Percentiles rank a stretch among this genome's conserved stretches.
These are phyloP conservation scores for Rhagium mordax DNA, from an alignment of 2,888 invertebrate genomes.

Conservation along the genomic window DNA sequence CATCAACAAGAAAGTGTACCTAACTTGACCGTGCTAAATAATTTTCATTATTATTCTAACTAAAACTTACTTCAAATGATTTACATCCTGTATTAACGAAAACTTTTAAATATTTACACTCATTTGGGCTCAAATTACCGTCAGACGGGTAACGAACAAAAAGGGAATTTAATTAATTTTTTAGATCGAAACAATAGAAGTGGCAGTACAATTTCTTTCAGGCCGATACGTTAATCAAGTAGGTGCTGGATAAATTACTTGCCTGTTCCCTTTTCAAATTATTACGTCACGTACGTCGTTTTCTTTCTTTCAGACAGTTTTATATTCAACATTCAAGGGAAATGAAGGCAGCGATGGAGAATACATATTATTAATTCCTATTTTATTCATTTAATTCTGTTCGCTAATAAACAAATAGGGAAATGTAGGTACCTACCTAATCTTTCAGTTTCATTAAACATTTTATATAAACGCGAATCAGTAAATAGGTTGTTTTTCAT, in stretches of 20 bases:
- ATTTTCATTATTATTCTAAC: too few species aligned
- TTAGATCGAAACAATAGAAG: conserved; percentile 29
- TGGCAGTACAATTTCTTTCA: conserved; percentile 49
- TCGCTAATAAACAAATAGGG: background rate
- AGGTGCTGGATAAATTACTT: conserved; percentile 55
- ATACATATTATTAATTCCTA: background rate
- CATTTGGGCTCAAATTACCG: background rate
- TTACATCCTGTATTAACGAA: too few species aligned
- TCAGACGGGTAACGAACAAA: background rate
- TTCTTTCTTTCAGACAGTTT: conserved; percentile 6
- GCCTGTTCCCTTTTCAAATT: conserved; percentile 51
- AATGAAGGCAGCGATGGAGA: background rate
- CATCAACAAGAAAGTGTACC: too few species aligned
- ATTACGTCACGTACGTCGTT: conserved; percentile 55
- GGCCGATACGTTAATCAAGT: conserved; percentile 58
- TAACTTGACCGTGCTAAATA: too few species aligned
- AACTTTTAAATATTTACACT: background rate
- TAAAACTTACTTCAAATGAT: too few species aligned
- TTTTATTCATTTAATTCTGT: background rate
- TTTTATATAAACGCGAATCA: too few species aligned
- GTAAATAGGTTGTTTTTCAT: too few species aligned
- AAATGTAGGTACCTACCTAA: too few species aligned
- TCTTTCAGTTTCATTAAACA: too few species aligned
- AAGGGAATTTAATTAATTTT: conserved; percentile 1
- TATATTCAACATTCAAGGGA: background rate